These are phyloP conservation scores for Protodeltote pygarga DNA, from an alignment of 2,888 invertebrate genomes.

Conservation along the genomic window DNA sequence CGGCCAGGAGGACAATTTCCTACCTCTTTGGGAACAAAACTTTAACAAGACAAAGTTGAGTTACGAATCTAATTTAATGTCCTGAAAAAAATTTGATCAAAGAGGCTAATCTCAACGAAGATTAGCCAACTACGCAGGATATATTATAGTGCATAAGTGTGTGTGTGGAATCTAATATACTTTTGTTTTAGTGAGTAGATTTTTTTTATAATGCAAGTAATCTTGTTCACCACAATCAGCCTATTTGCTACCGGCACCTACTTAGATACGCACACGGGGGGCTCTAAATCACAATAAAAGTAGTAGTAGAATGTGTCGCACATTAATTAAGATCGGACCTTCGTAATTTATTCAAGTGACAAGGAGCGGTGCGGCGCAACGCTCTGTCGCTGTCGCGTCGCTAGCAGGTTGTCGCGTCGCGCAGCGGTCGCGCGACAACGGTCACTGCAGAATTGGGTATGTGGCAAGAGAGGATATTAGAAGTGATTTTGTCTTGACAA, in stretches of 20 bases:
- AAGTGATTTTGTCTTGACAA: not conserved
- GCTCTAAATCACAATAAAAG: slow-evolving; percentile 76
- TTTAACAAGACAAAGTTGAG: slow-evolving; percentile 10
- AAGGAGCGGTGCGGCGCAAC: slow-evolving; percentile 58
- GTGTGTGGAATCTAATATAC: not conserved
- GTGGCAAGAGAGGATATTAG: not conserved
- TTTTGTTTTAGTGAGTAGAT: not conserved
- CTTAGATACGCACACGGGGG: slow-evolving; percentile 52
- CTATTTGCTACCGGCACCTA: slow-evolving; percentile 49
- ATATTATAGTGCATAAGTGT: too few relatives aligned
- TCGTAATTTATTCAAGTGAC: slow-evolving; percentile 81
- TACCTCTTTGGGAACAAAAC: not conserved
- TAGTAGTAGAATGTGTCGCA: slow-evolving; percentile 66
- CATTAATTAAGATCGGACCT: slow-evolving; percentile 78
- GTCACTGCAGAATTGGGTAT: slow-evolving; percentile 18
- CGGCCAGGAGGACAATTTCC: too few relatives aligned
- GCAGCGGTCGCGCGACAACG: slow-evolving; percentile 38
- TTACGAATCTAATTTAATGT: too few relatives aligned
- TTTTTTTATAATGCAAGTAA: slow-evolving; percentile 11
- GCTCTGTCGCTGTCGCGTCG: slow-evolving; percentile 55
- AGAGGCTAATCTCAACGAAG: too few relatives aligned
- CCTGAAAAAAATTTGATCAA: too few relatives aligned
- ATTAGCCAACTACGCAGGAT: too few relatives aligned
- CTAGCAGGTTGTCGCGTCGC: slow-evolving; percentile 60
- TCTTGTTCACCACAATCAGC: slow-evolving; percentile 48